Evolutionary conservation across 2,113 vertebrate species (phyloP), one percentile per base, ranked within the genome.

Genomic region (Tinamus guttatus): DNA sequence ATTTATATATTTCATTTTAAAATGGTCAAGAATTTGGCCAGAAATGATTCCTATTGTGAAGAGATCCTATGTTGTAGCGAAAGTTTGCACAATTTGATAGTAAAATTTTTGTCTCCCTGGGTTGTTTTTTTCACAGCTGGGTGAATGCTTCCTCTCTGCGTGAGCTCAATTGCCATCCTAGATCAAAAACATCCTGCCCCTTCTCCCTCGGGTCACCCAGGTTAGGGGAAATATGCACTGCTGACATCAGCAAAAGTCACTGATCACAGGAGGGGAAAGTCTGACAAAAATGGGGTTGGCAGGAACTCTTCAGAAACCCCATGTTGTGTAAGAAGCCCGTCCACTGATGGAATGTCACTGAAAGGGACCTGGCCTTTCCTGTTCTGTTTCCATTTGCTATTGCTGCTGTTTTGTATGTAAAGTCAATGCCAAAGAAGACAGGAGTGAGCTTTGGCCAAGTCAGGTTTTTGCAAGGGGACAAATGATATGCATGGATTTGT

Each of bases 391-490:
- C 60, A 32, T 47, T 58, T 82, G 76, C 41, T 83, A 2, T 36
- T 25, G 25, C 51, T 68, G 24, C 3, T 49, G 56, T 47, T 45
- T 90, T 80, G 24, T 65, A 40, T 36, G 22, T 20, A 38, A 90
- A 80, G 78, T 70, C 67, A 56, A 83, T 49, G 62, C 68, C 87
- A 80, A 87, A 65, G 49, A 32, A 79, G 4, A 62, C 62, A 80
- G 87, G 84, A 38, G 45, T 40, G 34, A 64, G 9, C 49, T 75
- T 70, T 64, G 36, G 32, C 28, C 8, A 56, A 15, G 8, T 34
- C 7, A 30, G 3, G 30, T 47, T 60, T 49, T 30, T 54, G 43
- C 63, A 24, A 15, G 6, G 1, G 41, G 49, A 28, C 60, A 47
- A 69, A 41, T 3, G 40, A 25, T 27, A 78, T 25, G 17, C 5